These are phyloP conservation scores for Lycaon pictus DNA, from an alignment of 2,113 vertebrate genomes.

Conservation along the genomic window DNA sequence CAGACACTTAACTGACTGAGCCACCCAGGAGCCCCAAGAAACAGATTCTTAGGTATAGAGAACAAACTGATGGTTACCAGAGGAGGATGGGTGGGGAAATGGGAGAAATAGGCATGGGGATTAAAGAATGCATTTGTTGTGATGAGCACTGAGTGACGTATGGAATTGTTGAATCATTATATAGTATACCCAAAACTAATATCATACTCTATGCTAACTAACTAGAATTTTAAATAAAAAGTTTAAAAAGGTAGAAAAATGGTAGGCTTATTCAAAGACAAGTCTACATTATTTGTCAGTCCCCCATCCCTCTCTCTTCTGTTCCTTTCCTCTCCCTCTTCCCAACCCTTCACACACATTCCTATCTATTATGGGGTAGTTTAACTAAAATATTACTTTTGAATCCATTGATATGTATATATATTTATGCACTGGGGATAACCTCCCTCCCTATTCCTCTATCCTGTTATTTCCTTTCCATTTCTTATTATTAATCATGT, in stretches of 20 bases:
- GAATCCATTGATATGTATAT: neutral
- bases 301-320: neutral
- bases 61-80: neutral
- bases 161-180: neutral
- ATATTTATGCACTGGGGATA: neutral
- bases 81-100: neutral
- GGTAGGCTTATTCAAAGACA: neutral
- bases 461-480: neutral
- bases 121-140: neutral
- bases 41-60: neutral
- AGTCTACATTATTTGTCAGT: constrained; percentile 26
- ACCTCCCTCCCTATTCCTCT: neutral
- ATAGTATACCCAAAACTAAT: neutral
- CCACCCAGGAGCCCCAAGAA: neutral
- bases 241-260: neutral
- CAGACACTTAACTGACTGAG: neutral
- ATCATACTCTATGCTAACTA: neutral
- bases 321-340: neutral
- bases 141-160: neutral
- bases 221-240: neutral
- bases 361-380: neutral
- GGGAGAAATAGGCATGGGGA: neutral
- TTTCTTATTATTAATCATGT: neutral
- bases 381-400: neutral
- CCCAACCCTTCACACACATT: neutral